phyloP scores from a whole-genome alignment of 2,888 invertebrate genomes.

The Brachypterus glaber region DNA sequence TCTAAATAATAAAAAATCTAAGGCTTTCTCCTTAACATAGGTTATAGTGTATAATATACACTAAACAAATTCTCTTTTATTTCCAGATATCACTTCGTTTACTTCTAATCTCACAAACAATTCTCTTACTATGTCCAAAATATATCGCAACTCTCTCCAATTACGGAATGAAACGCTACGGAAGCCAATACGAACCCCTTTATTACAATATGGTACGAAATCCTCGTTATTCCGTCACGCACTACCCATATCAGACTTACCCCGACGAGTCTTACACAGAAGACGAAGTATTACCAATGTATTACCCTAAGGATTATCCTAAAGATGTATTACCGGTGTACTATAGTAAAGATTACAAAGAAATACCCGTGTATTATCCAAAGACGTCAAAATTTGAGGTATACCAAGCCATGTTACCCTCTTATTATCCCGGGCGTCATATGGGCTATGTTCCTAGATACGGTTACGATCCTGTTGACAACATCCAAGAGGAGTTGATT shows the following conservation, averaged over 20 bases:
- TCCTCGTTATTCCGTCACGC: conserved; percentile 44
- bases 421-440: conserved; percentile 41
- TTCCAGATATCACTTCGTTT: conserved; percentile 35
- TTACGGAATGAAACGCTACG: conserved; percentile 40
- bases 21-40: too few species aligned
- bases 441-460: conserved; percentile 30
- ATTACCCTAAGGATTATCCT: too few species aligned
- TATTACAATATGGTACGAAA: conserved; percentile 30
- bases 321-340: conserved; percentile 26
- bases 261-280: conserved; percentile 13
- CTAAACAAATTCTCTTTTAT: conserved; percentile 12
- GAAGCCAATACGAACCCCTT: conserved; percentile 26
- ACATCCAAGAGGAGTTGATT: conserved; percentile 50
- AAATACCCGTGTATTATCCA: conserved; percentile 34
- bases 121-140: conserved; percentile 30
- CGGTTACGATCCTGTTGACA: conserved; percentile 41
- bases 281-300: too few species aligned
- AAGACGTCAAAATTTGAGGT: conserved; percentile 43
- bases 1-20: too few species aligned
- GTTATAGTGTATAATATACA: too few species aligned
- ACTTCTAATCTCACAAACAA: conserved; percentile 31
- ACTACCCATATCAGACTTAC: conserved; percentile 34
- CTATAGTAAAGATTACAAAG: too few species aligned
- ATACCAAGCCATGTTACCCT: conserved; percentile 41
- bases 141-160: conserved; percentile 29